Evolutionary conservation across 1,140 invertebrate species (phyloP), one percentile per base, ranked within the genome.

Genomic region (Protaetia brevitarsis): DNA sequence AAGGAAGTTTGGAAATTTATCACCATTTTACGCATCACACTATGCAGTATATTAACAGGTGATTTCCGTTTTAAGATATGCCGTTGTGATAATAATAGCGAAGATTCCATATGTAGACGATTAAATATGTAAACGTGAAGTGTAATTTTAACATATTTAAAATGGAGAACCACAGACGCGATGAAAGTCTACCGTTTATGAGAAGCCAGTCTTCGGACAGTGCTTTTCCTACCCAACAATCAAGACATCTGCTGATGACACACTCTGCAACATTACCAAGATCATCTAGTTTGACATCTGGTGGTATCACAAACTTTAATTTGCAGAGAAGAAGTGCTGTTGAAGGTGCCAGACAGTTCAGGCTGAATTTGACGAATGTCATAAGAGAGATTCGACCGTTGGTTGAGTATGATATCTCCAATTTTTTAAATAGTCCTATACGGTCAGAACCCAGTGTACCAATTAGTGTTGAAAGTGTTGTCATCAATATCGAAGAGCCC

Each of bases 341-440:
- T 36, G 81, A 82, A 69, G 76, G 79, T 10, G 80, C 81, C 13
- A 76, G 79, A 71, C 74, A 81, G 31, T 75, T 84, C 26, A 71
- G 81, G 34, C 76, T 80, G 62, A 84, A 83, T 82, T 66, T 85
- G 37, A 80, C 81, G n/a, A 79, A 80, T 57, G 81, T 81, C 7
- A 79, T 84, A 31, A 74, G 82, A 68, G 82, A 82, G 63, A 79
- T 84, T 37, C 79, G 81, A 68, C 83, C 82, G 27, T 69, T 83
- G 2, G 78, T 84, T 36, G 79, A 82, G 73, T 80, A 79, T 41
- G 68, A 78, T 68, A 64, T 73, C 59, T 68, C 70, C 58, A 69
- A 66, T 65, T 71, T 74, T 70, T 67, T 74, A 26, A 73, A 74
- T 70, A 70, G 68, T 62, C 72, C 70, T 41, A 41, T 28, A 16